Base-by-base conservation (phyloP, 2,113 vertebrate genomes). In the Clarias magur region DNA sequence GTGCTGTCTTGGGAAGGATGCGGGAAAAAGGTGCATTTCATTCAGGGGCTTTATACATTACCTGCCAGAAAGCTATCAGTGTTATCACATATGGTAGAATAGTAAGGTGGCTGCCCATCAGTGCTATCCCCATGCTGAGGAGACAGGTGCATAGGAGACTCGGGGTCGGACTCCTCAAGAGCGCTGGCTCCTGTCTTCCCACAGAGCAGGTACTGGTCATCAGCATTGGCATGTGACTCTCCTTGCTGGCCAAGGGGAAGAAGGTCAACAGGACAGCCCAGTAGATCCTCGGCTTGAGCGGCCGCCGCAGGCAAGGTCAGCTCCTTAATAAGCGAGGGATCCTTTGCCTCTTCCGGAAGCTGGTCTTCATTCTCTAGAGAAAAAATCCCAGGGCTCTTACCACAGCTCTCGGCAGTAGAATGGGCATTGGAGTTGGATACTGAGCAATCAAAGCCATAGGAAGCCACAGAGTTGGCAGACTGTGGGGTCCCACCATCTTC, bases 41-140 rank as follows among this genome's bases (percentile, higher is more conserved):
- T 91, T 38, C 85, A 89, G 91, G 93, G 90, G 85, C 93, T 96
- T 90, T 95, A 96, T 96, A 96, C 96, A 21, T 96, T 96, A 96
- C 96, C 96, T 96, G 95, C 94, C 91, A 95, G 92, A 93, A 95
- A 93, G 93, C 91, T 95, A 94, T 95, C 95, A 95, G 94, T 94
- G 92, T 95, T 95, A 95, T 96, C 95, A 90, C 94, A 95, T 89
- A 95, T 91, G 91, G 95, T 92, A 53, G 94, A 95, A 95, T 94
- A 95, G 94, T 95, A 95, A 5, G 94, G 93, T 1, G 93, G 90
- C 92, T 94, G 94, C 88, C 65, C 85, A 48, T 95, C 94, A 8
- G 89, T 75, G 79, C 86, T 13, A 0, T 90, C 91, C 78, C 68
- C 93, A 8, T 91, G 92, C 85, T 89, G 89, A 21, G 82, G 70